Conservation (phyloP, 2,797 vertebrate species). For the Enteromius viviparus region DNA sequence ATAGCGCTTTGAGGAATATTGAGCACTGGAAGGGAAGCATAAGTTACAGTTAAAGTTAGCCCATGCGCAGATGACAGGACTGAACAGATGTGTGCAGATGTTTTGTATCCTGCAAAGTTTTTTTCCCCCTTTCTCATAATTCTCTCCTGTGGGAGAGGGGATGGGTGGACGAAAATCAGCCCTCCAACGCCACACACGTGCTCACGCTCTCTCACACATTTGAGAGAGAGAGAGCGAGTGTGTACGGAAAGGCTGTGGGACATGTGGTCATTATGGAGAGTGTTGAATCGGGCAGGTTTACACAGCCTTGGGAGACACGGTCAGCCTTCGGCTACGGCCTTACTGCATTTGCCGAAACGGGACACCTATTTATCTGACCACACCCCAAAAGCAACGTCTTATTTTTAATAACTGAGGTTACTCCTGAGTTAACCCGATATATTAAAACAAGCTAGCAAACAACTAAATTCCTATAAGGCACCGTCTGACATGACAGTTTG, state of each 20-base stretch:
- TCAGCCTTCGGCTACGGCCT: slow-evolving; percentile 49
- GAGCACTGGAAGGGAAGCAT: slow-evolving; percentile 47
- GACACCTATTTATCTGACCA: slow-evolving; percentile 47
- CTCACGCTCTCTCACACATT: slow-evolving; percentile 15
- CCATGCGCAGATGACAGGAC: slow-evolving; percentile 52
- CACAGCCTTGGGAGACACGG: slow-evolving; percentile 60
- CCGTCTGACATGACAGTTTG: slow-evolving; percentile 64
- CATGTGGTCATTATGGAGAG: slow-evolving; percentile 39
- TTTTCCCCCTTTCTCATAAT: slow-evolving; percentile 54
- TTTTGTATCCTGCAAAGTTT: slow-evolving; percentile 56
- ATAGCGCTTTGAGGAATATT: slow-evolving; percentile 47
- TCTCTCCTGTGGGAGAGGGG: slow-evolving; percentile 57
- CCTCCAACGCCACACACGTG: slow-evolving; percentile 42
- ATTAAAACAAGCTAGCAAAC: background rate
- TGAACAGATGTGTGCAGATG: slow-evolving; percentile 64
- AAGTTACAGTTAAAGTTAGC: slow-evolving; percentile 43
- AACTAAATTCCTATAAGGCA: slow-evolving; percentile 45
- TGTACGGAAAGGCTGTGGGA: slow-evolving; percentile 23
- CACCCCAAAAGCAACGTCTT: background rate
- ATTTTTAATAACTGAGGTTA: slow-evolving; percentile 11
- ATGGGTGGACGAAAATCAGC: slow-evolving; percentile 53
- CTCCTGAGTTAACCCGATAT: background rate
- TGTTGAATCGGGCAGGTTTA: slow-evolving; percentile 57
- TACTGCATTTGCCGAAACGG: slow-evolving; percentile 48
- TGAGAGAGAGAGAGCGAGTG: slow-evolving; percentile 37